Conservation (phyloP, 1,140 invertebrate species). For the Conus ventricosus region DNA sequence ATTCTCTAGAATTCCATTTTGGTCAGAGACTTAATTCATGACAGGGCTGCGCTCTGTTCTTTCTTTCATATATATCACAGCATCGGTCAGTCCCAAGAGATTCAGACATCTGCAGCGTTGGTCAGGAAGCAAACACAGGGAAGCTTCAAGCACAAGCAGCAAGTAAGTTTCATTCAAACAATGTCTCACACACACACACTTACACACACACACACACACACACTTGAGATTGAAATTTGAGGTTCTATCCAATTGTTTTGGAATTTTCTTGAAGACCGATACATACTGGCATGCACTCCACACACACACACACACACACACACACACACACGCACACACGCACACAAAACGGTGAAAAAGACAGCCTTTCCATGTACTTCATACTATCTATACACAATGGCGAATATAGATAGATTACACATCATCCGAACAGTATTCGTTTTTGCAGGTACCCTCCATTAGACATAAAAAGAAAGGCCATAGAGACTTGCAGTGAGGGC, state of each 20-base stretch:
- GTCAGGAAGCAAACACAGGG: neutral
- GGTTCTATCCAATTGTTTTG: too few species aligned
- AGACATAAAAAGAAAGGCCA: too few species aligned
- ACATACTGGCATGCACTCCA: neutral
- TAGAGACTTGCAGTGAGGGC: too few species aligned
- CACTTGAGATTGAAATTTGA: too few species aligned
- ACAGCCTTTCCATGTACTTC: too few species aligned
- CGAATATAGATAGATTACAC: too few species aligned
- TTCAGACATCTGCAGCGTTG: neutral
- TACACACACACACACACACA: neutral
- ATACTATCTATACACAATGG: too few species aligned
- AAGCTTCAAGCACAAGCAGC: neutral
- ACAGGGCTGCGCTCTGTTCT: too few species aligned
- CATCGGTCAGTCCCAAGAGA: neutral
- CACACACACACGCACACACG: slow-evolving; percentile 1
- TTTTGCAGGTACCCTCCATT: too few species aligned
- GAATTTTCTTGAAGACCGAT: too few species aligned
- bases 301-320: neutral
- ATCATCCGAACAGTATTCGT: too few species aligned
- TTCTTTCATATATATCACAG: neutral
- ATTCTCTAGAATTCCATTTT: neutral
- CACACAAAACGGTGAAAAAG: neutral
- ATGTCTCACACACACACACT: neutral
- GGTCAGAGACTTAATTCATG: neutral
- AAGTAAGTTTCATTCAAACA: neutral